These are phyloP conservation scores for Manis crassicaudata DNA, from an alignment of 2,797 vertebrate species.

Conservation along the genomic window DNA sequence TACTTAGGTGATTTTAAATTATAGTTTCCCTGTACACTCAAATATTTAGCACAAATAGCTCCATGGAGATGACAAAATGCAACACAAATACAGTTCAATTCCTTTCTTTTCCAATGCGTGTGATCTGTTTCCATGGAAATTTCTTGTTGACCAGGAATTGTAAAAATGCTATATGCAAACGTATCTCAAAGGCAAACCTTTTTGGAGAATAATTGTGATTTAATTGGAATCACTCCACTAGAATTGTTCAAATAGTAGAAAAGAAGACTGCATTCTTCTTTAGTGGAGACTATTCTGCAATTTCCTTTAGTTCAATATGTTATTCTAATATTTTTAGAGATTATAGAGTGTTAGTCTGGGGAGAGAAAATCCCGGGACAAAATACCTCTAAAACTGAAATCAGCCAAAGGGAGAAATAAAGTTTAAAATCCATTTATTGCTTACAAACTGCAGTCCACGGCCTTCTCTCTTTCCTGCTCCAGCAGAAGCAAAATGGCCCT, in stretches of 20 bases:
- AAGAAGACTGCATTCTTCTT: slow-evolving; percentile 56
- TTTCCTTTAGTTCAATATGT: slow-evolving; percentile 53
- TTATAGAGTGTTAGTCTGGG: background rate
- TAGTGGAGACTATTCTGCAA: slow-evolving; percentile 43
- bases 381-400: no score
- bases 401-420: no score
- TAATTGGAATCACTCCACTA: slow-evolving; percentile 68
- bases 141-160: slow-evolving; percentile 67
- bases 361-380: no score
- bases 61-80: slow-evolving; percentile 67
- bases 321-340: slow-evolving; percentile 56
- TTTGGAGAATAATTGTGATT: slow-evolving; percentile 64
- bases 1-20: slow-evolving; percentile 60
- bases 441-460: no score
- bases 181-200: slow-evolving; percentile 63
- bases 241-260: slow-evolving; percentile 70
- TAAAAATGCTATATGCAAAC: slow-evolving; percentile 71
- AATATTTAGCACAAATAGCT: slow-evolving; percentile 65
- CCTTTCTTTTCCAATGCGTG: slow-evolving; percentile 61
- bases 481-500: no score
- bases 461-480: no score
- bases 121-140: slow-evolving; percentile 79
- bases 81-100: slow-evolving; percentile 60
- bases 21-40: slow-evolving; percentile 39
- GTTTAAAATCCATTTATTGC: no score